These are phyloP conservation scores for Hiodon tergisus DNA, from an alignment of 2,113 vertebrate species.

Conservation along the genomic window DNA sequence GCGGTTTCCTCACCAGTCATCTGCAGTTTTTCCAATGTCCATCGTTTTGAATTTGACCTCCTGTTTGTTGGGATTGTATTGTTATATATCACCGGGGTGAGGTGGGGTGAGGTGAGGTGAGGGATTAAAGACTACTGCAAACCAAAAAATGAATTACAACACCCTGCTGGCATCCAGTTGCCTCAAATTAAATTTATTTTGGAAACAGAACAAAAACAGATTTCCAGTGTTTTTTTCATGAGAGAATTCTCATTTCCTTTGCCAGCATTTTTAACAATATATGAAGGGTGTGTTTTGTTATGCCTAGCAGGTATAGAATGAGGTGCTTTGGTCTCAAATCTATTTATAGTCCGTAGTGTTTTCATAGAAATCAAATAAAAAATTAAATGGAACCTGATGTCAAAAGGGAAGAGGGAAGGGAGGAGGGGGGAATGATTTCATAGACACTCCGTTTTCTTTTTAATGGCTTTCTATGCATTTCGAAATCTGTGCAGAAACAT, in stretches of 20 bases:
- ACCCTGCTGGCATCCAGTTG: neutral
- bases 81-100: neutral
- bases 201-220: no score
- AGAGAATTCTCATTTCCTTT: neutral
- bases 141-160: neutral
- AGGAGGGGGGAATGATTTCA: neutral
- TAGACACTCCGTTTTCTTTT: neutral
- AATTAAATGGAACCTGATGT: neutral
- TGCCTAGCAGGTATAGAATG: no score
- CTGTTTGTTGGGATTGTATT: neutral
- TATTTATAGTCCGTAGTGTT: neutral
- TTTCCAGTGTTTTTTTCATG: conserved; percentile 6
- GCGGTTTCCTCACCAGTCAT: no score
- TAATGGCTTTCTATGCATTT: neutral
- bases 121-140: neutral
- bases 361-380: conserved; percentile 4
- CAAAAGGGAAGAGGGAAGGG: neutral
- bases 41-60: conserved; percentile 2
- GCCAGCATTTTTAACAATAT: neutral
- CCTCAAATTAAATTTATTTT: conserved; percentile 8
- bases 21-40: no score
- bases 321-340: neutral
- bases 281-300: neutral
- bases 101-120: neutral
- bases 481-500: neutral